Conservation (phyloP, 2,888 invertebrate species). For the Xiphydria camelus region DNA sequence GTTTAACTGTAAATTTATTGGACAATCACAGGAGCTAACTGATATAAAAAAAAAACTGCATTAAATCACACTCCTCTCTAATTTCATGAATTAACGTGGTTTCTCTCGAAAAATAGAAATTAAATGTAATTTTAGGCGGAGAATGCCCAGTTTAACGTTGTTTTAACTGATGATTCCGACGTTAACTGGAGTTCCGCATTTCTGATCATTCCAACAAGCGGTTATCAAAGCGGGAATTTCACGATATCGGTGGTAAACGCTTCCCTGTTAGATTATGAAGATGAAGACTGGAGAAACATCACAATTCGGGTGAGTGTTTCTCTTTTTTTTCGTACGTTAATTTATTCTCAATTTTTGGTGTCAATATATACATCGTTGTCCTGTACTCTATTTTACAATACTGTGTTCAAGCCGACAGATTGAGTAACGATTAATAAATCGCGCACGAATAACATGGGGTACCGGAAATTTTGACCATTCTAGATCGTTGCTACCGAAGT, state of each 20-base stretch:
- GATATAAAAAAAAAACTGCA: neutral
- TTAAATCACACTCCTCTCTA: neutral
- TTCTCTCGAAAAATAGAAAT: too few relatives aligned
- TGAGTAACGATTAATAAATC: too few relatives aligned
- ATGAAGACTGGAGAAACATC: constrained; percentile 59
- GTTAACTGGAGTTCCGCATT: constrained; percentile 60
- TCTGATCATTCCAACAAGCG: constrained; percentile 64
- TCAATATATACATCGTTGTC: constrained; percentile 5
- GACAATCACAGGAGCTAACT: neutral
- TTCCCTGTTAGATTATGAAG: constrained; percentile 65
- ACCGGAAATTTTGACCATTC: constrained; percentile 9
- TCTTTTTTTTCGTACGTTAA: neutral
- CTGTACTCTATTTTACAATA: too few relatives aligned
- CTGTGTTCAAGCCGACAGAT: too few relatives aligned
- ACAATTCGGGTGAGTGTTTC: constrained; percentile 48
- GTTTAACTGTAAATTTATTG: too few relatives aligned
- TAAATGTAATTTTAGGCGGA: constrained; percentile 58
- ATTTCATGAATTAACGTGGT: too few relatives aligned
- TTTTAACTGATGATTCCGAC: constrained; percentile 38
- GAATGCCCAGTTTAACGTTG: constrained; percentile 64
- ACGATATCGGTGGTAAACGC: constrained; percentile 63
- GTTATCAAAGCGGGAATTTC: constrained; percentile 65
- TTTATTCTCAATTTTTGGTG: constrained; percentile 7
- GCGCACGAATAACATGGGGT: too few relatives aligned
- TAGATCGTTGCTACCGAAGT: constrained; percentile 53